These are phyloP conservation scores for Spatula versicolor DNA, from an alignment of 2,797 vertebrate genomes.

Conservation along the genomic window DNA sequence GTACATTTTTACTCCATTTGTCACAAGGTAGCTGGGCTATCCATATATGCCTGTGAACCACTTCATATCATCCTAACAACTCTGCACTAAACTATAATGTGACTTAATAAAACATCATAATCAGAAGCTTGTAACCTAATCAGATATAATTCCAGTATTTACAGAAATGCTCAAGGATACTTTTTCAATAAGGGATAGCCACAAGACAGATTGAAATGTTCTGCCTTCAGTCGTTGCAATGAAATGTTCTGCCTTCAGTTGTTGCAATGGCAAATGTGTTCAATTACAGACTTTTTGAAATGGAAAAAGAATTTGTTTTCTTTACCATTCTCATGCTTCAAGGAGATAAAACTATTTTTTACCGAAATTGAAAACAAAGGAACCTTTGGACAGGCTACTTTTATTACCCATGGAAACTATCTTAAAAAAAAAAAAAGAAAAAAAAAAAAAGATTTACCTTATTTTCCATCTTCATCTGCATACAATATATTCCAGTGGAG, in stretches of 20 bases:
- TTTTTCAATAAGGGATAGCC: neutral
- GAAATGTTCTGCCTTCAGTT: neutral
- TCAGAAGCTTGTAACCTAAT: neutral
- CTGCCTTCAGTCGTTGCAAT: neutral
- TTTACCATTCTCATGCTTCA: neutral
- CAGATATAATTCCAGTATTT: neutral
- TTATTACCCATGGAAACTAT: neutral
- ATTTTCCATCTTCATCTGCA: neutral
- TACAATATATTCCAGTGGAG: neutral
- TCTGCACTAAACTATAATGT: neutral
- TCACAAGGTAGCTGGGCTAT: constrained; percentile 21
- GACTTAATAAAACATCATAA: constrained; percentile 4
- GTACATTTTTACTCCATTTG: constrained; percentile 48
- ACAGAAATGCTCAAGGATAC: neutral
- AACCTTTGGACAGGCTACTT: neutral
- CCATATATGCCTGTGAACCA: neutral
- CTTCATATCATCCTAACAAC: neutral
- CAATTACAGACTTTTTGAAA: constrained; percentile 15
- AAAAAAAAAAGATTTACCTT: neutral
- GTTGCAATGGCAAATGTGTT: neutral
- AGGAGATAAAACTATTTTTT: constrained; percentile 23
- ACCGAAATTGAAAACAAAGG: constrained; percentile 18
- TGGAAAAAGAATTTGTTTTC: constrained; percentile 11
- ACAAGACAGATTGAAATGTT: neutral
- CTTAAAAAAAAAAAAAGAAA: neutral